Conservation (phyloP, 2,888 invertebrate species). For the Yponomeuta sedellus region DNA sequence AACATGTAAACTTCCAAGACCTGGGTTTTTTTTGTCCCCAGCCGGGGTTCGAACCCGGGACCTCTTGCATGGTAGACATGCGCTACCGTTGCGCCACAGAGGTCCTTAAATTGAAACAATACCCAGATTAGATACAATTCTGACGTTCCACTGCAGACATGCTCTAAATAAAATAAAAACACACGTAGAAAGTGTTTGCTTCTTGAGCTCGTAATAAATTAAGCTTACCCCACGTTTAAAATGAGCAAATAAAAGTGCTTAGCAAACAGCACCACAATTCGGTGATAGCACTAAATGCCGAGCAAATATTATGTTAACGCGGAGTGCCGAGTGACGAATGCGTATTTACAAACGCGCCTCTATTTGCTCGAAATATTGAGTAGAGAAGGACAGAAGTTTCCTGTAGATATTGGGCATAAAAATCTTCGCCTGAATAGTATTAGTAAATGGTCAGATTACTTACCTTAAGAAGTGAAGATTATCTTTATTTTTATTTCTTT, state of each 20-base stretch:
- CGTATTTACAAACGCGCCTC: conserved; percentile 41
- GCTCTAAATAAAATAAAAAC: background rate
- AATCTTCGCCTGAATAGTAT: background rate
- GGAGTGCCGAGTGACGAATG: conserved; percentile 23
- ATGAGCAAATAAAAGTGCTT: conserved; percentile 7
- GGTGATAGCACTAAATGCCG: conserved; percentile 26
- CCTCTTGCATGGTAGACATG: too few relatives aligned
- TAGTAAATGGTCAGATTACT: too few relatives aligned
- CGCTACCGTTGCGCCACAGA: too few relatives aligned
- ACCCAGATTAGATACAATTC: background rate
- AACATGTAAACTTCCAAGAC: too few relatives aligned
- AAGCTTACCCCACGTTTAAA: conserved; percentile 7
- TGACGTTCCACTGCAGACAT: background rate
- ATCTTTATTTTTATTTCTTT: too few relatives aligned
- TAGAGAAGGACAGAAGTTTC: background rate
- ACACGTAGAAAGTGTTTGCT: background rate
- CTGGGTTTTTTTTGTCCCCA: too few relatives aligned
- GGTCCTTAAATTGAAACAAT: too few relatives aligned
- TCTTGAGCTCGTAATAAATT: background rate
- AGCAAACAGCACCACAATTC: conserved; percentile 19
- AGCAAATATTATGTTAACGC: conserved; percentile 25
- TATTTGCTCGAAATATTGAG: conserved; percentile 29
- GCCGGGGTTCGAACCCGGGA: too few relatives aligned
- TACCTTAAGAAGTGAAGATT: too few relatives aligned
- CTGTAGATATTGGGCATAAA: background rate